These are phyloP conservation scores for Eubucco bourcierii DNA, from an alignment of 2,113 vertebrate species.

Conservation along the genomic window DNA sequence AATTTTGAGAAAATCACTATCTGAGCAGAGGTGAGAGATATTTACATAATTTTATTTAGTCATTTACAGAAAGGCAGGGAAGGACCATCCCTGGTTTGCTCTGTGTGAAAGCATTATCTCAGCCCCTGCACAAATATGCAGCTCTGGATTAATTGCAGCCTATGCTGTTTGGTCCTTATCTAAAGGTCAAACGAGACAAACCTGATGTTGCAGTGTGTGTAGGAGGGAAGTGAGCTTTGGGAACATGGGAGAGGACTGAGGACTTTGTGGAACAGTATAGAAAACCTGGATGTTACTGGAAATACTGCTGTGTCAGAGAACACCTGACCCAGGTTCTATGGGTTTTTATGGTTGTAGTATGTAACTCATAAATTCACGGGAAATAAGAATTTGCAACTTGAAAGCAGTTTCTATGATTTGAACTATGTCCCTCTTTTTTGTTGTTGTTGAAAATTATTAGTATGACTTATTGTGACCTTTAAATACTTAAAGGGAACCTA, in stretches of 20 bases:
- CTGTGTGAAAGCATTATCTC: background rate
- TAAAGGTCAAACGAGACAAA: background rate
- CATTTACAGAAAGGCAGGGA: background rate
- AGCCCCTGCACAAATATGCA: too few species aligned
- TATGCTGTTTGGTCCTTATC: background rate
- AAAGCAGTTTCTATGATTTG: background rate
- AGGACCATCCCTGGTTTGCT: accelerated
- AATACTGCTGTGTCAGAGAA: background rate
- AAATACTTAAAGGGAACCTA: background rate
- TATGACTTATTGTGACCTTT: background rate
- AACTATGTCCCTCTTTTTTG: background rate
- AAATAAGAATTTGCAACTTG: background rate
- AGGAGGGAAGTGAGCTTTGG: background rate
- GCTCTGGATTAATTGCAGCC: background rate
- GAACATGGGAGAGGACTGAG: background rate
- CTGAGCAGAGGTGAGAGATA: background rate
- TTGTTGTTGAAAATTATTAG: background rate
- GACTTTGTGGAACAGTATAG: background rate
- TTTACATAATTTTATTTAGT: background rate
- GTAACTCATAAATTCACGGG: background rate
- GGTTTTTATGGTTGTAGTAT: background rate
- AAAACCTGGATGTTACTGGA: background rate
- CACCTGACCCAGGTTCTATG: background rate
- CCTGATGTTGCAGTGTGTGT: background rate
- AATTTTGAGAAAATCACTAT: background rate